phyloP scores from a whole-genome alignment of 2,888 invertebrate genomes.

The Eurytoma adleriae region DNA sequence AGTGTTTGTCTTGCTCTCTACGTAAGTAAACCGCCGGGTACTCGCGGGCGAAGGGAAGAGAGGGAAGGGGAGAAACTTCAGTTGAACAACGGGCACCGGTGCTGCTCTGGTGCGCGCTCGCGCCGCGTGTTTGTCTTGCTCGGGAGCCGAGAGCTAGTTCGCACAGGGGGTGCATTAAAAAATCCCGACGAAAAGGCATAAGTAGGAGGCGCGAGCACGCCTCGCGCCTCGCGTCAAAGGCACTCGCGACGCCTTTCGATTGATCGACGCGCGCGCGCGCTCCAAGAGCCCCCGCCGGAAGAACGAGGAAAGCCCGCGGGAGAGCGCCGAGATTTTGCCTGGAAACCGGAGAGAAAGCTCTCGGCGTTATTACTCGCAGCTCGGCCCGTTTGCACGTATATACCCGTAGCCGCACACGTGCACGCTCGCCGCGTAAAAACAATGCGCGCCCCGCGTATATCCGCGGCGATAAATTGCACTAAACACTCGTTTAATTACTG shows the following conservation, averaged over 20 bases:
- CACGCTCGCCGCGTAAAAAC: constrained; percentile 45
- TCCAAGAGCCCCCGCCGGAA: background rate
- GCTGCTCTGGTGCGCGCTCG: background rate
- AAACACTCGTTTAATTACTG: constrained; percentile 63
- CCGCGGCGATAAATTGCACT: constrained; percentile 60
- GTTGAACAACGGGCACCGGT: background rate
- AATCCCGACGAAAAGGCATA: background rate
- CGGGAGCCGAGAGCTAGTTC: background rate
- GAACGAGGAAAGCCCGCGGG: background rate
- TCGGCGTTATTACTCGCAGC: constrained; percentile 14
- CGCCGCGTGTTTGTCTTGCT: constrained; percentile 9
- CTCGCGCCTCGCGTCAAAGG: background rate
- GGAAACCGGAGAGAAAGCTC: background rate
- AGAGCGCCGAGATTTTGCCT: background rate
- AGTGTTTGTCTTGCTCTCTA: constrained; percentile 28
- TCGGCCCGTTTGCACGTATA: constrained; percentile 12
- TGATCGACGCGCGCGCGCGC: background rate
- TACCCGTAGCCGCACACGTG: background rate
- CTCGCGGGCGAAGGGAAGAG: background rate
- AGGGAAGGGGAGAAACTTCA: background rate
- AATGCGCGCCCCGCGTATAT: constrained; percentile 52
- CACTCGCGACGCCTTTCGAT: background rate
- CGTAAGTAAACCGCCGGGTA: background rate
- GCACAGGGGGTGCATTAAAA: constrained; percentile 1
- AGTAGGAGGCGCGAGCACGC: background rate